A percentile compares a stretch with the other conserved stretches of the same genome.
Evolutionary conservation across 2,113 vertebrate genomes (phyloP).

Genomic region (Sorex araneus): DNA sequence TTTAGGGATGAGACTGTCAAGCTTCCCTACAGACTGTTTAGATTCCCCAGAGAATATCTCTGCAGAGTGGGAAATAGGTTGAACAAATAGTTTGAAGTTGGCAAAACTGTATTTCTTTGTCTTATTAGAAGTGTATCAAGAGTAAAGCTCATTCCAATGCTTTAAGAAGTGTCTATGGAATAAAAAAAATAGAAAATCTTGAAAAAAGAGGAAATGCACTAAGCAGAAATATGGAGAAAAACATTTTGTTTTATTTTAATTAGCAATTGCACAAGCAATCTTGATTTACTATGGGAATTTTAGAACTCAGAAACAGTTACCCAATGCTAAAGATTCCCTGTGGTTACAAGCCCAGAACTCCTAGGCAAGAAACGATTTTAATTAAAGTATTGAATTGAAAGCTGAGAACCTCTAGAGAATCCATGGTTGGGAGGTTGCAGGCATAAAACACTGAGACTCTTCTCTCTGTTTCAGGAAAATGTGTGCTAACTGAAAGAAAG

Average conservation of each 20-base stretch:
- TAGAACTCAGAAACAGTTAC: conserved; percentile 30
- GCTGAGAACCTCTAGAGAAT: background rate
- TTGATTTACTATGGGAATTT: background rate
- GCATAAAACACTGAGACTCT: background rate
- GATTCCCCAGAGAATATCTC: background rate
- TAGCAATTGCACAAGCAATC: background rate
- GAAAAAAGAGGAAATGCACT: background rate
- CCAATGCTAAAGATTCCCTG: background rate
- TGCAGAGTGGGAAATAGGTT: background rate
- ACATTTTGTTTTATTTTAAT: background rate
- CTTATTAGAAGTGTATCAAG: background rate
- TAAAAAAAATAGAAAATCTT: conserved; percentile 31
- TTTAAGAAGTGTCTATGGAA: conserved; percentile 4
- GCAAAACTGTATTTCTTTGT: background rate
- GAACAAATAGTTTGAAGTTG: background rate
- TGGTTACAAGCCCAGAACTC: background rate
- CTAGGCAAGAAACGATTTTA: conserved; percentile 4
- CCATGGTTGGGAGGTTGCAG: background rate
- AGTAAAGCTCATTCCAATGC: background rate
- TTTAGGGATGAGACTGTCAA: background rate
- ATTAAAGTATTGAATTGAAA: background rate
- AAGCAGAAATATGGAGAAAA: background rate
- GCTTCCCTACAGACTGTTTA: background rate
- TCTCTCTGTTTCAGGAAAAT: background rate
- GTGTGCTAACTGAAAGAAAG: background rate